Percentiles rank a stretch among this genome's conserved stretches.
These are phyloP conservation scores for Mugil cephalus DNA, from an alignment of 2,113 vertebrate genomes.

Conservation along the genomic window DNA sequence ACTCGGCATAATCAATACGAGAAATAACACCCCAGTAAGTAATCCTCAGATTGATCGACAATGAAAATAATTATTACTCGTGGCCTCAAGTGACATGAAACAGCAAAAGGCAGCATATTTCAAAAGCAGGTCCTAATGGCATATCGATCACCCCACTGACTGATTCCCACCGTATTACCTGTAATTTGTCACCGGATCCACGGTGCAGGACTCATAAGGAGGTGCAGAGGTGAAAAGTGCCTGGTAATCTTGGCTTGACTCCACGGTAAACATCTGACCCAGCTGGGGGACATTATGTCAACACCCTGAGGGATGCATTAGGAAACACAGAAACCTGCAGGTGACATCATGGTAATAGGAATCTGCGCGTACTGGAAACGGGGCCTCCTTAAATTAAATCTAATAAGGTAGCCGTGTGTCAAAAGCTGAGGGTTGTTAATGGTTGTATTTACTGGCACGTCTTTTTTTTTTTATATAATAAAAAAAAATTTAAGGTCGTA, in stretches of 20 bases:
- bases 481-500: slow-evolving; percentile 45
- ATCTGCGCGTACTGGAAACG: slow-evolving; percentile 13
- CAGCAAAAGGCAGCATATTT: slow-evolving; percentile 1
- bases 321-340: slow-evolving; percentile 41
- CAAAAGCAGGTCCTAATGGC: background rate
- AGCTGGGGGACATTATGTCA: slow-evolving; percentile 57
- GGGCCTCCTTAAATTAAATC: slow-evolving; percentile 47
- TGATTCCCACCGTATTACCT: slow-evolving; percentile 17
- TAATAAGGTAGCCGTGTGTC: slow-evolving; percentile 57
- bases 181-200: slow-evolving; percentile 5
- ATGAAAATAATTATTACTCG: too few species aligned
- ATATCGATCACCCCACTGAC: background rate
- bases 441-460: slow-evolving; percentile 45
- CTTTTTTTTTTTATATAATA: too few species aligned
- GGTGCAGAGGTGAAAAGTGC: slow-evolving; percentile 60
- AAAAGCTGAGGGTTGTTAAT: slow-evolving; percentile 49
- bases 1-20: too few species aligned
- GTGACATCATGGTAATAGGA: slow-evolving; percentile 63
- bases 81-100: background rate
- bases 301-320: slow-evolving; percentile 41
- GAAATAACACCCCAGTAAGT: too few species aligned
- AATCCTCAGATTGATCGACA: too few species aligned
- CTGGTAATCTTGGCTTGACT: slow-evolving; percentile 61
- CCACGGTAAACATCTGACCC: slow-evolving; percentile 58
- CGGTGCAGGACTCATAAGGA: slow-evolving; percentile 16